phyloP scores from a whole-genome alignment of 2,797 vertebrate genomes.

The Okamejei kenojei region DNA sequence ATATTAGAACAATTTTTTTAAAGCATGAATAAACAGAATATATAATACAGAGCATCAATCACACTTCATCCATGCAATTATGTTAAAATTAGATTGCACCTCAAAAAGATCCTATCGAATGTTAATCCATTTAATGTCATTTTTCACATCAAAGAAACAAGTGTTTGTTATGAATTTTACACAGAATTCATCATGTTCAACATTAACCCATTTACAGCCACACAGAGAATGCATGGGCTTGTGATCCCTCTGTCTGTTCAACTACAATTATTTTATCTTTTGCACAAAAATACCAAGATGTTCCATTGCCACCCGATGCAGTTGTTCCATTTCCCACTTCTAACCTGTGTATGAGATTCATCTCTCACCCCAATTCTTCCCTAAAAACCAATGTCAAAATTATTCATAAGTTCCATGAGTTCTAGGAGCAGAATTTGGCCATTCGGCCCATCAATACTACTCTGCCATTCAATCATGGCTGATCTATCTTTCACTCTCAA shows the following conservation, averaged over 20 bases:
- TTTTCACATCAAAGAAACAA: constrained; percentile 29
- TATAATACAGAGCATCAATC: constrained; percentile 13
- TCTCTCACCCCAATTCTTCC: no score
- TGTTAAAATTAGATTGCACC: constrained; percentile 31
- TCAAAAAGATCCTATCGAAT: constrained; percentile 4
- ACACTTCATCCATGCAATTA: constrained; percentile 27
- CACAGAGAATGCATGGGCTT: background rate
- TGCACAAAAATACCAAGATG: background rate
- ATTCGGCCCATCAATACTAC: no score
- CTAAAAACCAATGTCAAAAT: no score
- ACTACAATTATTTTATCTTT: background rate
- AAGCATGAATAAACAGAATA: constrained; percentile 25
- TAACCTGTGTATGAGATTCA: background rate
- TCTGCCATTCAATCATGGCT: no score
- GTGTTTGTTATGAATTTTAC: constrained; percentile 7
- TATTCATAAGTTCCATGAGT: no score
- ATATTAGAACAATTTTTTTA: constrained; percentile 8
- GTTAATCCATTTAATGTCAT: constrained; percentile 25
- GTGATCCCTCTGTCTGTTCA: background rate
- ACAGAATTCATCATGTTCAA: background rate
- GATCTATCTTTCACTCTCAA: no score
- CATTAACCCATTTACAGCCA: constrained; percentile 2
- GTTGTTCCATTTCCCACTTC: background rate
- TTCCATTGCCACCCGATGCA: background rate
- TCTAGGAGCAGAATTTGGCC: no score